These are phyloP conservation scores for Saxidomus purpurata DNA, from an alignment of 1,140 invertebrate genomes.

Conservation along the genomic window DNA sequence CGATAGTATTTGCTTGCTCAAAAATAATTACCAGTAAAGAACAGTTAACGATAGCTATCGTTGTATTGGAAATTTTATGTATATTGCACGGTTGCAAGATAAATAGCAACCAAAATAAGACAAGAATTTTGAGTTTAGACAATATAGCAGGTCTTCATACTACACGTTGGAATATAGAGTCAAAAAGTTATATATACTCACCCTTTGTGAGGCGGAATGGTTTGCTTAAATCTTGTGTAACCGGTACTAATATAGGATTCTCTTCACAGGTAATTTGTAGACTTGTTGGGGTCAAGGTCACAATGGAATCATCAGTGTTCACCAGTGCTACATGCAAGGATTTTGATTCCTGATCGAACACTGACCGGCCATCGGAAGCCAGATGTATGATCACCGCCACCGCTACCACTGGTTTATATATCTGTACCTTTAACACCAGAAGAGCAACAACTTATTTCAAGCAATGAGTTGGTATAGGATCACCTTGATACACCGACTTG, in stretches of 20 bases:
- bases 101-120: too few species aligned
- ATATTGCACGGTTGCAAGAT: too few species aligned
- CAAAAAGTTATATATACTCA: conserved; percentile 37
- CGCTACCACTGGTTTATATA: conserved; percentile 74
- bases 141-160: too few species aligned
- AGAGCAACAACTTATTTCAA: neutral
- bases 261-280: conserved; percentile 13
- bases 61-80: too few species aligned
- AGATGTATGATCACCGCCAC: conserved; percentile 78
- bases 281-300: conserved; percentile 24
- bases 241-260: conserved; percentile 64
- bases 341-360: conserved; percentile 63
- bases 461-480: neutral
- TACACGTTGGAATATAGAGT: too few species aligned
- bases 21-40: too few species aligned
- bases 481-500: too few species aligned
- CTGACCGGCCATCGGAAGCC: conserved; percentile 75
- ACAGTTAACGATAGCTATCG: too few species aligned
- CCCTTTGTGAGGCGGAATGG: conserved; percentile 78
- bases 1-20: too few species aligned
- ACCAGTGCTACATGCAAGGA: conserved; percentile 70
- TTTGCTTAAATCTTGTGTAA: conserved; percentile 76
- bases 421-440: conserved; percentile 67
- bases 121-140: too few species aligned
- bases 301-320: conserved; percentile 50